These are phyloP conservation scores for Lordiphosa clarofinis DNA, from an alignment of 1,140 invertebrate genomes.

Conservation along the genomic window DNA sequence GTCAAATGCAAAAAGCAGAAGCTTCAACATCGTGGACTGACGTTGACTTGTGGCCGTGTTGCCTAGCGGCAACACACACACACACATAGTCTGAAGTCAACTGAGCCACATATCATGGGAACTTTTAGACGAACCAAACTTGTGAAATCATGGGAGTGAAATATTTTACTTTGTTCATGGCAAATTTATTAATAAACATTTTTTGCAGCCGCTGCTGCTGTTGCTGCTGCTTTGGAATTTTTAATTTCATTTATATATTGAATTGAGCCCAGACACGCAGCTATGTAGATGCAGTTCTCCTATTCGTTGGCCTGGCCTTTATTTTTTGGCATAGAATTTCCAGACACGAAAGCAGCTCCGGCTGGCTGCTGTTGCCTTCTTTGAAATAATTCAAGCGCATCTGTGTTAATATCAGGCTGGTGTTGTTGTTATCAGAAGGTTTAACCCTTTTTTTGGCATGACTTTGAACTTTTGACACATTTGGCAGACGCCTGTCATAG, in stretches of 20 bases:
- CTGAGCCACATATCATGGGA: constrained; percentile 68
- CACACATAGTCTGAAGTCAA: constrained; percentile 29
- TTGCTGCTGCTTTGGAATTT: constrained; percentile 41
- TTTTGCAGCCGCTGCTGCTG: constrained; percentile 20
- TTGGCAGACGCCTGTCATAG: constrained; percentile 58
- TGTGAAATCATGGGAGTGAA: constrained; percentile 73
- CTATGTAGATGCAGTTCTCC: constrained; percentile 1
- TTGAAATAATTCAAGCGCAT: constrained; percentile 65
- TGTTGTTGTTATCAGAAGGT: constrained; percentile 20
- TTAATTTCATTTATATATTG: constrained; percentile 53
- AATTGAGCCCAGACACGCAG: constrained; percentile 18
- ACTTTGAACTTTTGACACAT: constrained; percentile 75
- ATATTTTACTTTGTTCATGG: constrained; percentile 69
- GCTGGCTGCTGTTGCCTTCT: background rate
- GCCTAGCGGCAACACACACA: constrained; percentile 26
- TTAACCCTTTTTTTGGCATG: constrained; percentile 57
- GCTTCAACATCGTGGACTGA: constrained; percentile 32
- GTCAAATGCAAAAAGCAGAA: constrained; percentile 9
- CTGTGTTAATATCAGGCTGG: constrained; percentile 52
- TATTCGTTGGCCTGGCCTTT: constrained; percentile 27
- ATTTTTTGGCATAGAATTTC: constrained; percentile 10
- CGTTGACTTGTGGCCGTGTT: constrained; percentile 58
- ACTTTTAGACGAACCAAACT: constrained; percentile 53
- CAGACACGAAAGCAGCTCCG: constrained; percentile 18
- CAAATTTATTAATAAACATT: constrained; percentile 68